Conservation (phyloP, 2,113 vertebrate species). For the Leuciscus idus region DNA sequence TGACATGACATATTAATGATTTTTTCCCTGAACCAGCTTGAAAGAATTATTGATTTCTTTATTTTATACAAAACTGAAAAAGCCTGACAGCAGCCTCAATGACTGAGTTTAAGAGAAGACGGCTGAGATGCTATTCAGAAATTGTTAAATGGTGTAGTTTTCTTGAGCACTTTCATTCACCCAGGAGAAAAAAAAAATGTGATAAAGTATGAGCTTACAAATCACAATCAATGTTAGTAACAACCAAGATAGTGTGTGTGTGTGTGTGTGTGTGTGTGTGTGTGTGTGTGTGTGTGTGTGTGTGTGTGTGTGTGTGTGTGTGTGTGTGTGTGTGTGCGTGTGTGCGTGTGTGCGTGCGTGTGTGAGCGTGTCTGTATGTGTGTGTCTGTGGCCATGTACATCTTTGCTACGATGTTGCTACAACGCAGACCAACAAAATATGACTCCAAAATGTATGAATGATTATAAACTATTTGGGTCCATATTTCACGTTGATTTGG, state of each 20-base stretch:
- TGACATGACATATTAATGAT: slow-evolving; percentile 58
- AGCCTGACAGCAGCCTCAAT: slow-evolving; percentile 52
- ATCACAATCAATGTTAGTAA: neutral
- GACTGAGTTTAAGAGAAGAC: slow-evolving; percentile 33
- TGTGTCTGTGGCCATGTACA: neutral
- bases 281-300: too few relatives aligned
- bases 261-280: too few relatives aligned
- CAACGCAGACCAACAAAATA: neutral
- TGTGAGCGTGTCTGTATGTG: too few relatives aligned
- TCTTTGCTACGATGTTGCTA: too few relatives aligned
- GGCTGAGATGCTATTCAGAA: slow-evolving; percentile 35
- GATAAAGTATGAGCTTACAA: neutral
- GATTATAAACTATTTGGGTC: neutral
- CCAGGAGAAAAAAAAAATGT: neutral
- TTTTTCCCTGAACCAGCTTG: slow-evolving; percentile 45
- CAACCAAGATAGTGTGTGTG: neutral
- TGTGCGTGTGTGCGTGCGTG: too few relatives aligned
- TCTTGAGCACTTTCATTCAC: slow-evolving; percentile 11
- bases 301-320: too few relatives aligned
- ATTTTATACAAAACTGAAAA: slow-evolving; percentile 55
- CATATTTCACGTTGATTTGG: neutral
- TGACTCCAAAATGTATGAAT: neutral
- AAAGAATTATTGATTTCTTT: slow-evolving; percentile 57
- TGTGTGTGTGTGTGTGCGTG: too few relatives aligned
- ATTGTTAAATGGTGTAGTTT: slow-evolving; percentile 32